A percentile compares a stretch with the other conserved stretches of the same genome.
Conservation (phyloP, 2,888 invertebrate species). For the Agrotis puta region DNA sequence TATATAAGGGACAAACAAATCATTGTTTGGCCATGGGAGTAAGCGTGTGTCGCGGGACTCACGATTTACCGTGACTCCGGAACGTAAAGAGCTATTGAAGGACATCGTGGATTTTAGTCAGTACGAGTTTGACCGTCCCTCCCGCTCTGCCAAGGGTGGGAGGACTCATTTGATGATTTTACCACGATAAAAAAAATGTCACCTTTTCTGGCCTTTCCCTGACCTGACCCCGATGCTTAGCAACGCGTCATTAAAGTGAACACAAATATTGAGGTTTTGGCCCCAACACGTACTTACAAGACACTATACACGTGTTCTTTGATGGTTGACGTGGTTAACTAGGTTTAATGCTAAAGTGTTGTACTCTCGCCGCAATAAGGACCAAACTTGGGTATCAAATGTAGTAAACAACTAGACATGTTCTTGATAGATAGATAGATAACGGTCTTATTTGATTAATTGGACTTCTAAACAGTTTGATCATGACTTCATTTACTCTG, state of each 20-base stretch:
- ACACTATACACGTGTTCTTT: conserved; percentile 21
- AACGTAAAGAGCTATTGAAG: too few relatives aligned
- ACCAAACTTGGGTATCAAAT: conserved; percentile 7
- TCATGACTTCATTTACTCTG: neutral
- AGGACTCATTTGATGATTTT: too few relatives aligned
- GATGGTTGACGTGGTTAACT: conserved; percentile 21
- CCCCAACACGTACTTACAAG: conserved; percentile 18
- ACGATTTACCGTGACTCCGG: too few relatives aligned
- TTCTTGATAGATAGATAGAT: neutral
- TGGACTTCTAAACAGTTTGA: neutral
- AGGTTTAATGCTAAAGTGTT: neutral
- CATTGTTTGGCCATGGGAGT: too few relatives aligned
- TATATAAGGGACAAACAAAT: too few relatives aligned
- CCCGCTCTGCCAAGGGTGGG: too few relatives aligned
- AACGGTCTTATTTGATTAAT: neutral
- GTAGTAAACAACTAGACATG: neutral
- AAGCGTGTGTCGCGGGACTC: too few relatives aligned
- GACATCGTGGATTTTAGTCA: too few relatives aligned
- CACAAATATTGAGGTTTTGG: conserved; percentile 29
- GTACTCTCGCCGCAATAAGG: neutral
- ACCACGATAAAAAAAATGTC: too few relatives aligned
- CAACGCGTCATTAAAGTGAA: conserved; percentile 33
- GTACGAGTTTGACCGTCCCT: too few relatives aligned
- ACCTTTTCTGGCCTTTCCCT: neutral
- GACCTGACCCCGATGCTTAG: conserved; percentile 12